Evolutionary conservation across 2,888 invertebrate genomes (phyloP).

Genomic region (Hemistola chrysoprasaria): DNA sequence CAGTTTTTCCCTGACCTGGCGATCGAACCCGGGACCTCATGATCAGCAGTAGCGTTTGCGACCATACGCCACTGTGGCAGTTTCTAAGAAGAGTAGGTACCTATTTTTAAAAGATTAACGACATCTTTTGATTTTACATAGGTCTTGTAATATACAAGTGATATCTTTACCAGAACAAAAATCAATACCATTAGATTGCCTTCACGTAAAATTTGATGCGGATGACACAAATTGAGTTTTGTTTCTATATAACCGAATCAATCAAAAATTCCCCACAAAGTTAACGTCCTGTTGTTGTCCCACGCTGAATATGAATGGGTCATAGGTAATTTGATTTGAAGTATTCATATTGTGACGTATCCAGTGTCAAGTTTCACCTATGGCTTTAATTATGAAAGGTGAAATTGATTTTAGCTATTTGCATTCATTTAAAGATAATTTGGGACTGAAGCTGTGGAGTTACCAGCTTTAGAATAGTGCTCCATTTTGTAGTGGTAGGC

Average conservation of each 20-base stretch:
- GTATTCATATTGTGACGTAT: conserved; percentile 18
- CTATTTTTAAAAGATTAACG: too few species aligned
- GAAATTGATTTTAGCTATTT: too few species aligned
- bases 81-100: too few species aligned
- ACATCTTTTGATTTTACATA: too few species aligned
- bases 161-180: not conserved
- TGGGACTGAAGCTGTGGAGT: too few species aligned
- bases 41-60: too few species aligned
- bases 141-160: not conserved
- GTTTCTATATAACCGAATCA: conserved; percentile 36
- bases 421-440: too few species aligned
- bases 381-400: not conserved
- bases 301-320: conserved; percentile 25
- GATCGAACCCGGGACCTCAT: too few species aligned
- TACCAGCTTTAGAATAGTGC: too few species aligned
- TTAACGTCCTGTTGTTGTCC: conserved; percentile 12
- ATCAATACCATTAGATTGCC: conserved; percentile 6
- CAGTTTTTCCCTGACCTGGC: too few species aligned
- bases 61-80: too few species aligned
- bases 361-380: conserved; percentile 7
- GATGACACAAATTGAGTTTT: conserved; percentile 44
- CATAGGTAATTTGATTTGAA: conserved; percentile 24
- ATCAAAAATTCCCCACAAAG: conserved; percentile 34
- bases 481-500: too few species aligned
- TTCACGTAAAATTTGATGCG: conserved; percentile 26